Evolutionary conservation across 2,113 vertebrate genomes (phyloP), one percentile per base, ranked within the genome.

Genomic region (Gobiocypris rarus): DNA sequence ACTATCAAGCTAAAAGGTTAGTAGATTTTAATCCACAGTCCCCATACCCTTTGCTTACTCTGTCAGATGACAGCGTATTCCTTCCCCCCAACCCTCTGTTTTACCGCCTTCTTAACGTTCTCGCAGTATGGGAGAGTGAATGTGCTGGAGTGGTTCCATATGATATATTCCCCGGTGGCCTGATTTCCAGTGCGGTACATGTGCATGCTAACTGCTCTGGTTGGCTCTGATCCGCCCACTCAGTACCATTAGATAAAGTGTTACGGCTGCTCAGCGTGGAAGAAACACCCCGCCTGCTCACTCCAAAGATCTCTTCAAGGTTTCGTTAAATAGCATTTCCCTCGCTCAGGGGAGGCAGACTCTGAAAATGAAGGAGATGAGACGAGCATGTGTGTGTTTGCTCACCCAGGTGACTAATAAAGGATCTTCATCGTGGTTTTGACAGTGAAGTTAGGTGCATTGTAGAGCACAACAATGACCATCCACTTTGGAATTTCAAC

Each of bases 221-320:
- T 80, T 67, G 65, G 59, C 77, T 88, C 81, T 78, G 86, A 88
- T 88, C 74, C 78, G 69, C 81, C 87, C 83, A 84, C 87, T 83
- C 84, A 78, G 38, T 75, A 50, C 80, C 84, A 75, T 87, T 86
- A 87, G 86, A 89, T 85, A 89, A 89, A 89, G 85, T 83, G 79
- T 85, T 89, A 84, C 74, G n/a, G 82, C 19, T 69, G 70, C 80
- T 81, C 54, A 59, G 63, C 28, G 10, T 67, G 50, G 43, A 76
- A 83, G 82, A 71, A 77, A 15, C 28, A 56, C 6, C 10, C 63
- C 56, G 28, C n/a, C 59, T 56, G 54, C 76, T 83, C 28, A 31
- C 71, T 75, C 81, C 70, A 61, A 83, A 75, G 13, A 78, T 59
- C 71, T 38, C 52, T 56, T 34, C 43, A 75, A 45, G 76, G 56